Percentiles rank a stretch among this genome's conserved stretches.
Evolutionary conservation across 64 coral and sea anemone species (phyloP).

Genomic region (Actinia tenebrosa): DNA sequence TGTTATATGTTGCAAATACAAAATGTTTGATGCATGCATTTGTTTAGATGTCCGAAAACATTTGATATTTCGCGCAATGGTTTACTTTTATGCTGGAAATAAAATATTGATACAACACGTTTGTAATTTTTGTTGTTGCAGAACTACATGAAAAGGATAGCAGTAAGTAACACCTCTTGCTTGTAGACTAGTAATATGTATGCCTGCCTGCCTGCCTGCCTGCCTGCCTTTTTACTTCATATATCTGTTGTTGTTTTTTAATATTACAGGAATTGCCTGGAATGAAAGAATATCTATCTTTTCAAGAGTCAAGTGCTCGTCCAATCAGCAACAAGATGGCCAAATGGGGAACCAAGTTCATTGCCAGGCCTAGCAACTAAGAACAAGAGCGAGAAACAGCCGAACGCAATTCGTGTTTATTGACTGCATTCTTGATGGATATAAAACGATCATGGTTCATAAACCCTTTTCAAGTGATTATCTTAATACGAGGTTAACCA

Average conservation of each 20-base stretch:
- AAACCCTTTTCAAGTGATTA: too few relatives aligned
- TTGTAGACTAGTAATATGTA: not conserved
- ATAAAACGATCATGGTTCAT: not conserved
- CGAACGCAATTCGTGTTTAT: not conserved
- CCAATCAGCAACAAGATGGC: conserved; percentile 78
- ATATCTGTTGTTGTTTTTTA: not conserved
- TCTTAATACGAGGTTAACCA: too few relatives aligned
- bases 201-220: too few relatives aligned
- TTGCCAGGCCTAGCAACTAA: conserved; percentile 16
- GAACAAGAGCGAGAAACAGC: not conserved
- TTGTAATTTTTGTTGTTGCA: not conserved
- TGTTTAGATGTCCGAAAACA: too few relatives aligned
- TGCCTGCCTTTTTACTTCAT: not conserved
- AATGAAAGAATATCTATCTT: conserved; percentile 52
- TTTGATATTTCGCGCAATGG: too few relatives aligned
- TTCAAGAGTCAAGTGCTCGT: conserved; percentile 25
- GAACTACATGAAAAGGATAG: conserved; percentile 2
- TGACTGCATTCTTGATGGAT: not conserved
- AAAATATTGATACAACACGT: too few relatives aligned
- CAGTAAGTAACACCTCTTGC: not conserved
- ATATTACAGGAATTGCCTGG: conserved; percentile 39
- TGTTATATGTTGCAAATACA: too few relatives aligned
- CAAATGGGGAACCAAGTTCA: conserved; percentile 48
- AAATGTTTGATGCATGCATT: too few relatives aligned
- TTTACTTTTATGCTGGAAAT: too few relatives aligned